Conservation (phyloP, 2,888 invertebrate species). For the Ectemnius continuus region DNA sequence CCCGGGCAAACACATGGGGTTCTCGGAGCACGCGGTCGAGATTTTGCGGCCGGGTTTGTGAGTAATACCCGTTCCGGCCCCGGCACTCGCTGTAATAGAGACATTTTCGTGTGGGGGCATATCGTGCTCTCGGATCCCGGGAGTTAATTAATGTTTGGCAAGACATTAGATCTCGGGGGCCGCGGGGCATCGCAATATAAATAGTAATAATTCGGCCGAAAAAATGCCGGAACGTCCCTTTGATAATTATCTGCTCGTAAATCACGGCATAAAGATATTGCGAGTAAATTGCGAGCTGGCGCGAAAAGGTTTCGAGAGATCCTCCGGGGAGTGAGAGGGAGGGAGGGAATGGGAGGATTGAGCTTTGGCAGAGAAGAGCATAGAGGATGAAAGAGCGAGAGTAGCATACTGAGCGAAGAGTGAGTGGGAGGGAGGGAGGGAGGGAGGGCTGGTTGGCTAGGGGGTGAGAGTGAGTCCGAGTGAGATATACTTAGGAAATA, state of each 20-base stretch:
- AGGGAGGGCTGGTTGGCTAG: conserved; percentile 1
- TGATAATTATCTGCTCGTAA: conserved; percentile 78
- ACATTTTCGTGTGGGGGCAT: conserved; percentile 69
- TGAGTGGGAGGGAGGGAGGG: background rate
- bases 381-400: no score
- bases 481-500: conserved; percentile 11
- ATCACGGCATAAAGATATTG: conserved; percentile 77
- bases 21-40: conserved; percentile 1
- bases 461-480: conserved; percentile 7
- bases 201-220: conserved; percentile 76
- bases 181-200: conserved; percentile 70
- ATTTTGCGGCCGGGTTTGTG: background rate
- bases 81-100: conserved; percentile 69
- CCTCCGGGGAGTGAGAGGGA: conserved; percentile 28
- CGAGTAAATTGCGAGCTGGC: conserved; percentile 75
- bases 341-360: conserved; percentile 1
- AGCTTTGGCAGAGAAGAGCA: no score
- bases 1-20: background rate
- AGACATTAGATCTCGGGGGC: conserved; percentile 55
- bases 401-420: conserved; percentile 3
- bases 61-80: conserved; percentile 29
- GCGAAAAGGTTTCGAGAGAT: conserved; percentile 54
- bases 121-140: conserved; percentile 53
- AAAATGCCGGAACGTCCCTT: conserved; percentile 76
- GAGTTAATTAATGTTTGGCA: conserved; percentile 71